Evolutionary conservation across 64 coral and sea anemone species (phyloP).

Genomic region (Astreopora myriophthalma): DNA sequence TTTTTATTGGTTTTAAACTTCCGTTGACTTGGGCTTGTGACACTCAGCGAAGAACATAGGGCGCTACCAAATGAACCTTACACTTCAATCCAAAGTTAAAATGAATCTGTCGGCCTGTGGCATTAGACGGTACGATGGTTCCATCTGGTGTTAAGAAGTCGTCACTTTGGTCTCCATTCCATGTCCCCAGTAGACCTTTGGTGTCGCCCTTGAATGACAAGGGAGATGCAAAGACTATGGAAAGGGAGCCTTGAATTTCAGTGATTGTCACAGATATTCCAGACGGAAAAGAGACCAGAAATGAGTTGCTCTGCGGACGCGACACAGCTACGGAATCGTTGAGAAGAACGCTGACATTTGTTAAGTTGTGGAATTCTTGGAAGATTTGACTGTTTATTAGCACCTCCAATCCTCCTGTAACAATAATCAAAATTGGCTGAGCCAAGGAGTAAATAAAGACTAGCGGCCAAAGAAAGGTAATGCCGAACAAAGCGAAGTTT

Average conservation of each 20-base stretch:
- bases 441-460: neutral
- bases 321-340: constrained; percentile 37
- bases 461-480: neutral
- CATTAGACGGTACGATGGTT: constrained; percentile 7
- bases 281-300: constrained; percentile 21
- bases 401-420: constrained; percentile 30
- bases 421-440: neutral
- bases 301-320: constrained; percentile 11
- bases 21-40: no score
- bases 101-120: constrained; percentile 55
- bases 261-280: constrained; percentile 61
- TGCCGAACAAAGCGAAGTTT: neutral
- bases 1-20: no score
- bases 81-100: constrained; percentile 70
- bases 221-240: constrained; percentile 42
- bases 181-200: constrained; percentile 63
- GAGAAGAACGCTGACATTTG: neutral
- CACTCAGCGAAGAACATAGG: no score
- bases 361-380: neutral
- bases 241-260: constrained; percentile 25
- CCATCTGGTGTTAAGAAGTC: constrained; percentile 62
- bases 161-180: constrained; percentile 45
- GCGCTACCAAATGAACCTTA: constrained; percentile 5
- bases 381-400: constrained; percentile 2
- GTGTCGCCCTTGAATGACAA: constrained; percentile 28